Conservation (phyloP, 2,113 vertebrate genomes). For the Lophura nycthemera region DNA sequence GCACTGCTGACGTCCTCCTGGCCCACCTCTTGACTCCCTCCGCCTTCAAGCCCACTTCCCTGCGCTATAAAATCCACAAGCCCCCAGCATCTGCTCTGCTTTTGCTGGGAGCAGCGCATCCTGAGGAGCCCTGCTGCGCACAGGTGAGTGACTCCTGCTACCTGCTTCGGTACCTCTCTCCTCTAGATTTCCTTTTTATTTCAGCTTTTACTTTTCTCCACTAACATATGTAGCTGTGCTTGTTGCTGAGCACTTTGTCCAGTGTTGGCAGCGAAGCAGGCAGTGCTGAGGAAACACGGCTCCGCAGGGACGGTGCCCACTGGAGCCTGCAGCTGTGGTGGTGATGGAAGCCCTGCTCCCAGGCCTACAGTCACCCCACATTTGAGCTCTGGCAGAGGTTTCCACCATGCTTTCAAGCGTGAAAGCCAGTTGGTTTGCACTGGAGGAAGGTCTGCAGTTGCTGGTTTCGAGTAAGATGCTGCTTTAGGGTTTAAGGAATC, state of each 20-base stretch:
- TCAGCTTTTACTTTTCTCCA: neutral
- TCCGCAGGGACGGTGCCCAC: fast-evolving
- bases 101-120: conserved; percentile 1
- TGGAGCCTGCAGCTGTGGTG: neutral
- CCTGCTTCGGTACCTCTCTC: neutral
- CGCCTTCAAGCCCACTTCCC: neutral
- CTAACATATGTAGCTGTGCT: neutral
- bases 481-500: neutral
- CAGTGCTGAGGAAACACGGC: neutral
- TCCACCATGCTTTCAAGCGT: neutral
- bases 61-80: conserved; percentile 56
- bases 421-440: neutral
- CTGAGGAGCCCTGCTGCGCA: neutral
- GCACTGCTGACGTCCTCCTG: conserved; percentile 58
- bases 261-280: neutral
- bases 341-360: neutral
- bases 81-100: conserved; percentile 2
- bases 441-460: fast-evolving
- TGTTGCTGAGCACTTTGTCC: neutral
- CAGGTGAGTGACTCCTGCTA: conserved; percentile 51
- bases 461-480: neutral
- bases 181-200: neutral
- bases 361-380: neutral
- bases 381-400: neutral
- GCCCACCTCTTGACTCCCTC: conserved; percentile 54